Conservation (phyloP, 2,797 vertebrate species). For the Tapirus indicus region DNA sequence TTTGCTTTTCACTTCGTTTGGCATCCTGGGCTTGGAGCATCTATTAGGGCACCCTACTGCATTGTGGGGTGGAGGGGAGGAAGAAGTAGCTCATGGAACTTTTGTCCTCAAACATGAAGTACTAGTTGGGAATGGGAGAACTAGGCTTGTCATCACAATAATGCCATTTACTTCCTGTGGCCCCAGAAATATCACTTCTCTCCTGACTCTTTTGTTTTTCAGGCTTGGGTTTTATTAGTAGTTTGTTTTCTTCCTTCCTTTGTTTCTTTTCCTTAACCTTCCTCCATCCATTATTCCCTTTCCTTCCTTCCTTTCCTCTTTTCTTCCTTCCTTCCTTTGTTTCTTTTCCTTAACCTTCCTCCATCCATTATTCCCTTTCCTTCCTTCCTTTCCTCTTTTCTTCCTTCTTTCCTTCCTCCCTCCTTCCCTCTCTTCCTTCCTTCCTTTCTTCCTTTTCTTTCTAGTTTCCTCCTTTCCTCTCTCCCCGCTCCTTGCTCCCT, state of each 20-base stretch:
- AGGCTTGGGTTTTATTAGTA: neutral
- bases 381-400: accelerated
- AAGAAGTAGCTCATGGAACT: neutral
- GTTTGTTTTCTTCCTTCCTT: neutral
- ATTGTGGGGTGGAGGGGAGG: neutral
- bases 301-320: neutral
- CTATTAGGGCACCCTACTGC: neutral
- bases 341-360: too few relatives aligned
- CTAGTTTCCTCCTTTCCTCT: too few relatives aligned
- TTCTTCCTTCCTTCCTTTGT: accelerated
- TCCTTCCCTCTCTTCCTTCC: too few relatives aligned
- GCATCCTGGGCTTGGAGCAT: neutral
- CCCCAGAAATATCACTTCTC: neutral
- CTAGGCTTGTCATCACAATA: neutral
- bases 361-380: accelerated
- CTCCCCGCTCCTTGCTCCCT: accelerated
- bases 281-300: neutral
- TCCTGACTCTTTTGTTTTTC: neutral
- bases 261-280: neutral
- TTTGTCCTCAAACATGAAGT: neutral
- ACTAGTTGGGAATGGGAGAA: neutral
- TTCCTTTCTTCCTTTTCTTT: neutral
- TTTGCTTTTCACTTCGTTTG: neutral
- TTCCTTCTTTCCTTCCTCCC: accelerated
- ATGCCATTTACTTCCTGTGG: neutral